A percentile compares a stretch with the other conserved stretches of the same genome.
phyloP scores from a whole-genome alignment of 1,140 invertebrate genomes.

The Propsilocerus akamusi region DNA sequence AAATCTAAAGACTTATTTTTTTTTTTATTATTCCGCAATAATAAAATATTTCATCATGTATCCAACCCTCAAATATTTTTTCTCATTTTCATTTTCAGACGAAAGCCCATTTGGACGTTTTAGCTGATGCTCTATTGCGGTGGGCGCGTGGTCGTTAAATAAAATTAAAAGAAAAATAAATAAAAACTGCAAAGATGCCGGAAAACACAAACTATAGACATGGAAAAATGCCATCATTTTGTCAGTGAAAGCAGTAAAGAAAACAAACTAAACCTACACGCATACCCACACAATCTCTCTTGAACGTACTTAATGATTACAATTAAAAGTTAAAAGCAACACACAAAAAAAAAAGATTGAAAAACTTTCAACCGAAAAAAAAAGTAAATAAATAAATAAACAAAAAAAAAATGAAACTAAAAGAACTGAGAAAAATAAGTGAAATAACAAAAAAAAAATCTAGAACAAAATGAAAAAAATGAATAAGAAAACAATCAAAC shows the following conservation, averaged over 20 bases:
- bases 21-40: not conserved
- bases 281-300: slow-evolving; percentile 6
- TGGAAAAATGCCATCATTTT: slow-evolving; percentile 1
- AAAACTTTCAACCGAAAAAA: not conserved
- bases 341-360: slow-evolving; percentile 9
- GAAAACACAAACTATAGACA: slow-evolving; percentile 3
- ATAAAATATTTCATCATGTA: not conserved
- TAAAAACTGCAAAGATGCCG: not conserved
- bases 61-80: slow-evolving; percentile 5
- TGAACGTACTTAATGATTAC: slow-evolving; percentile 7
- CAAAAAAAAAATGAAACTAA: not conserved
- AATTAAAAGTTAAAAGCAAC: slow-evolving; percentile 7
- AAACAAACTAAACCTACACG: slow-evolving; percentile 3
- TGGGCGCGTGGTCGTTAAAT: slow-evolving; percentile 77
- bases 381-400: not conserved
- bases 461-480: not conserved
- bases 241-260: not conserved
- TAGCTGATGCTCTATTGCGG: slow-evolving; percentile 77
- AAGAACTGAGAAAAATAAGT: not conserved
- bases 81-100: slow-evolving; percentile 47
- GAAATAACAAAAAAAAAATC: slow-evolving; percentile 1
- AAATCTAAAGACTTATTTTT: not conserved
- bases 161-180: slow-evolving; percentile 1
- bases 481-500: too few relatives aligned
- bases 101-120: slow-evolving; percentile 81